Evolutionary conservation across 2,797 vertebrate genomes (phyloP).

Genomic region (Oreonectes daqikongensis): DNA sequence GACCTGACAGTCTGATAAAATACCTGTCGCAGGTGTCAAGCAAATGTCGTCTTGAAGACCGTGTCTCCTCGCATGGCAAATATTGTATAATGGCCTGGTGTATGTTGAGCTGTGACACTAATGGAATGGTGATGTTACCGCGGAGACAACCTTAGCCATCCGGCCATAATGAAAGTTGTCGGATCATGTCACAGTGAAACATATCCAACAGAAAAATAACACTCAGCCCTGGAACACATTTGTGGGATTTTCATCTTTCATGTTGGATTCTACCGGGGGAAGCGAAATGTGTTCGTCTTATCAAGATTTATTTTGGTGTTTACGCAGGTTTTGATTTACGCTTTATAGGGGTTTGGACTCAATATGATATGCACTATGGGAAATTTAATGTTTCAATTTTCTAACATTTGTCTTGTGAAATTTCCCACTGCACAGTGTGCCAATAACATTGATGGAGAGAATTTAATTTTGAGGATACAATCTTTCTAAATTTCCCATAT

Average conservation of each 20-base stretch:
- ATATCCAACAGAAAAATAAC: slow-evolving; percentile 6
- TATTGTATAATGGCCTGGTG: slow-evolving; percentile 1
- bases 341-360: not conserved
- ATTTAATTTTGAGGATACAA: not conserved
- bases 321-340: not conserved
- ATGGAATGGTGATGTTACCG: slow-evolving; percentile 36
- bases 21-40: slow-evolving; percentile 49
- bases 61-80: slow-evolving; percentile 5
- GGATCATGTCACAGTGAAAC: not conserved
- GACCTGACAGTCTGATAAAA: slow-evolving; percentile 47
- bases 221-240: slow-evolving; percentile 3
- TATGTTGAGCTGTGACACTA: slow-evolving; percentile 33
- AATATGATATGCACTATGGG: slow-evolving; percentile 12
- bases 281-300: slow-evolving; percentile 2
- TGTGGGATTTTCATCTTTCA: slow-evolving; percentile 22
- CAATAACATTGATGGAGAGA: not conserved
- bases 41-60: slow-evolving; percentile 23
- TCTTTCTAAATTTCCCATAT: not conserved
- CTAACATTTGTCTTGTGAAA: slow-evolving; percentile 4
- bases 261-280: not conserved
- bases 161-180: slow-evolving; percentile 11
- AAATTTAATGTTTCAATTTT: slow-evolving; percentile 30
- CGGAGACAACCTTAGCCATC: slow-evolving; percentile 20
- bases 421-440: not conserved
- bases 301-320: not conserved